Evolutionary conservation across 2,888 invertebrate genomes (phyloP), one percentile per base, ranked within the genome.

Genomic region (Eupithecia subfuscata): DNA sequence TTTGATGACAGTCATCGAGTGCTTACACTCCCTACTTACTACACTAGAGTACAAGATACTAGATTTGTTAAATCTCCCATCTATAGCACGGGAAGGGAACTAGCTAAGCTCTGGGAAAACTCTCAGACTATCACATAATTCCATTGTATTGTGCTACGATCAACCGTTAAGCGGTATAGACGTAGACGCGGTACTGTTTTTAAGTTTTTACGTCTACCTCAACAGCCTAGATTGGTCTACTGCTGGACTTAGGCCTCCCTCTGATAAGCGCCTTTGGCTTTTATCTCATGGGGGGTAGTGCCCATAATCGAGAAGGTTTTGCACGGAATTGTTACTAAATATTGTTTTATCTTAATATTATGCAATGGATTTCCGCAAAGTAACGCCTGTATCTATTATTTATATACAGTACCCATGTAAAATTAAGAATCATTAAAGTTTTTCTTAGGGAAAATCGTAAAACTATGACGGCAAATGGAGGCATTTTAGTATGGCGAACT

Each of bases 31-130:
- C 4, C 11, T 56, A 22, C 25, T 60, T 22, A 60, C 25, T 25
- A 14, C n/a, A 25, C 25, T 25, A 25, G 56, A 25, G 60, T 25
- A 12, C 14, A 60, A 25, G 6, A 25, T 14, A 14, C 0, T 14
- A 14, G 60, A 12, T 60, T 30, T 34, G n/a, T 40, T 37, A 67
- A 67, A 40, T 67, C 5, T 37, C 22, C 25, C 34, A 78, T 79
- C 76, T 75, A 79, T 78, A 77, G 76, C 77, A 78, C 79, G 65
- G 37, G 37, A 67, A n/a, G 79, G 56, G 80, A 79, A 78, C 70
- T 74, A 45, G 78, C 76, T 75, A 73, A 79, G 76, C 75, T 77
- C 75, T 75, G 80, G 72, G 80, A 73, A 81, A 78, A 71, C 70
- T 75, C 75, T 45, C 74, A 37, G 75, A 78, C 71, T 81, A 79